These are phyloP conservation scores for Pseudochromis fuscus DNA, from an alignment of 2,797 vertebrate species.

Conservation along the genomic window DNA sequence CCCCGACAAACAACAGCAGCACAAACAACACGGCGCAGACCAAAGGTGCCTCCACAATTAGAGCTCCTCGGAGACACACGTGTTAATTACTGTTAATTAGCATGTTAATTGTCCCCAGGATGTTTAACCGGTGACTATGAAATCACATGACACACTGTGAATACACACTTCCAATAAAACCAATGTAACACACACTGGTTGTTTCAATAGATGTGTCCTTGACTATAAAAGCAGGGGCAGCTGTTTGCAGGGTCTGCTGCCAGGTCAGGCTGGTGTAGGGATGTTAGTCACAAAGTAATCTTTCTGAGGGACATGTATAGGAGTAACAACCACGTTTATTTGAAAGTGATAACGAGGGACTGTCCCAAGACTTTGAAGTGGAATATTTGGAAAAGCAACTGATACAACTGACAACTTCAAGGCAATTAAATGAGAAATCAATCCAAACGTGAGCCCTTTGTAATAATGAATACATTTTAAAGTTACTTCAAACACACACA, in stretches of 20 bases:
- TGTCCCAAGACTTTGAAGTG: neutral
- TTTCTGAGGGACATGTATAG: too few relatives aligned
- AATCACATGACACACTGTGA: conserved; percentile 19
- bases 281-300: too few relatives aligned
- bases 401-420: neutral
- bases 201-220: conserved; percentile 17
- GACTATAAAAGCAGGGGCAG: neutral
- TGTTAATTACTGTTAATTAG: conserved; percentile 93
- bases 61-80: conserved; percentile 85
- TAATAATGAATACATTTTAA: neutral
- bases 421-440: too few relatives aligned
- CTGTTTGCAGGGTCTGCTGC: neutral
- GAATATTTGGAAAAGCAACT: neutral
- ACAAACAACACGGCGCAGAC: conserved; percentile 72
- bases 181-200: neutral
- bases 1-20: conserved; percentile 53
- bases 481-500: neutral
- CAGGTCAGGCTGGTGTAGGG: too few relatives aligned
- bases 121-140: conserved; percentile 32
- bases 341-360: too few relatives aligned
- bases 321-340: too few relatives aligned
- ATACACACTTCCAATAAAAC: conserved; percentile 39
- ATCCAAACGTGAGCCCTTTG: neutral
- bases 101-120: conserved; percentile 73
- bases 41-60: conserved; percentile 85